Evolutionary conservation across 2,888 invertebrate genomes (phyloP), one percentile per base, ranked within the genome.

Genomic region (Eremobia ochroleuca): DNA sequence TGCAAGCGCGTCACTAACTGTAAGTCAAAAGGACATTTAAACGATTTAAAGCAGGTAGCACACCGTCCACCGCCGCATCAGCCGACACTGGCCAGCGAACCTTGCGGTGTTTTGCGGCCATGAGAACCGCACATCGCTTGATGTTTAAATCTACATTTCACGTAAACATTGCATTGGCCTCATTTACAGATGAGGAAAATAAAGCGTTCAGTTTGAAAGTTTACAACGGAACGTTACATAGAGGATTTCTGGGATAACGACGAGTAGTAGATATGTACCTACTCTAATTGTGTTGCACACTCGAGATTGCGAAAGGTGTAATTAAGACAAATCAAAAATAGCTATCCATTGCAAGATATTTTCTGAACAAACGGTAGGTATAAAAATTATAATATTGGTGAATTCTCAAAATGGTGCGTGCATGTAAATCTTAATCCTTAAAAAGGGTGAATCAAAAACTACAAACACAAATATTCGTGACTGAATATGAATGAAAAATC

Each of bases 121-220:
- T 18, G 31, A 11, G 59, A 46, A 82, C 85, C 78, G 67, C 82
- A 84, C 74, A 64, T 58, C 66, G 73, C 78, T 81, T 81, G 62
- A 81, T 73, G 74, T 75, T 71, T 81, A 46, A 77, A 70, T 81
- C 34, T 77, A 81, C 74, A 70, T 66, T 77, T 73, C 69, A 74
- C 65, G 61, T 49, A 49, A 73, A 81, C 77, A 62, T 81, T 64
- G 28, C 68, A 80, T 28, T 68, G n/a, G 28, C 46, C 40, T 85
- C 49, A 78, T 61, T 75, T 18, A 72, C 49, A 77, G 58, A 68
- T 52, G 58, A 61, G 40, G 25, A 79, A 62, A 70, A 72, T 31
- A 69, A 67, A 65, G 46, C 37, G 1, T 61, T 69, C 15, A 40
- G 59, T 72, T 77, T 31, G 21, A 55, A 31, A 72, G 68, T 58